Conservation (phyloP, 2,113 vertebrate species). For the Limanda limanda region DNA sequence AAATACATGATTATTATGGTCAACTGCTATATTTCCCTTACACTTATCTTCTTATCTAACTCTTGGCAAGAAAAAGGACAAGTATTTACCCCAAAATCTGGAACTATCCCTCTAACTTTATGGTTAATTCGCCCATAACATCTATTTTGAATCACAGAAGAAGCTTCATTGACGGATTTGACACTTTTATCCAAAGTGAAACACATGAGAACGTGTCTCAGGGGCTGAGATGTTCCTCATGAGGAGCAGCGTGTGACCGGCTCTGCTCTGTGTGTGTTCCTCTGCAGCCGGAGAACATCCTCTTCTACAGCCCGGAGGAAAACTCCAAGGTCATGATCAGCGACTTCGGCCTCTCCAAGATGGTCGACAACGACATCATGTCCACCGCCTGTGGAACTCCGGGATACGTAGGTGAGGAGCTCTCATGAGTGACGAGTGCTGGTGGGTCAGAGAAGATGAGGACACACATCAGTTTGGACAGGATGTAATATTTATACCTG, state of each 20-base stretch:
- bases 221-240: background rate
- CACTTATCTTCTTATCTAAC: no score
- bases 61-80: no score
- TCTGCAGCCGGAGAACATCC: conserved; percentile 93
- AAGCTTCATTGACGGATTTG: no score
- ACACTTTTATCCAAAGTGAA: background rate
- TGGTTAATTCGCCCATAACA: background rate
- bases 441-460: background rate
- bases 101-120: background rate
- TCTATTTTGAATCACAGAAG: background rate
- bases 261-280: background rate
- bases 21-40: no score
- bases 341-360: conserved; percentile 96
- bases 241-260: background rate
- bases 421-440: background rate
- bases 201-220: background rate
- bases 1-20: no score
- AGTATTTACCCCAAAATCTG: no score
- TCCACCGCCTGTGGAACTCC: conserved; percentile 97
- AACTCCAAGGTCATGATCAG: conserved; percentile 98
- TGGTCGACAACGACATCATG: conserved; percentile 94
- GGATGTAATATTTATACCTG: background rate
- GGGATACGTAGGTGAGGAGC: conserved; percentile 91
- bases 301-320: conserved; percentile 93
- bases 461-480: background rate